Evolutionary conservation across 2,888 invertebrate species (phyloP), one percentile per base, ranked within the genome.

Genomic region (Drosophila tripunctata): DNA sequence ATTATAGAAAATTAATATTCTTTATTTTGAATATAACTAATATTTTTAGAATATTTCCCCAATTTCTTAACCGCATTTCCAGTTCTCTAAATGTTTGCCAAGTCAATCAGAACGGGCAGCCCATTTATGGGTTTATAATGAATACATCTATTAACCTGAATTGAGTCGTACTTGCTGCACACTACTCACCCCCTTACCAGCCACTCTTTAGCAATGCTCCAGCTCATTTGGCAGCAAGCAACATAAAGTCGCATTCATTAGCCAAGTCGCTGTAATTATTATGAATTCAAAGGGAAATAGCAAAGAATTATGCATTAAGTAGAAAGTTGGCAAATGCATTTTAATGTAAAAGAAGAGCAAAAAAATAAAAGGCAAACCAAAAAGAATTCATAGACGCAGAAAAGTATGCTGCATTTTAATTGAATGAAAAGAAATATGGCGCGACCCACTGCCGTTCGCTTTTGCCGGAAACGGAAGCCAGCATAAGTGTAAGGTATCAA

Each of bases 361-460:
- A 14, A 5, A 14, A 5, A 4, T 7, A 30, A 12, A 10, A 14
- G 15, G 2, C 27, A 15, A 17, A 43, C 4, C 3, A 21, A 22
- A 30, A 41, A 35, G 8, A 33, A 27, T 27, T n/a, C 8, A 27
- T 27, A 27, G 10, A 27, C 43, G 40, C 51, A 36, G 30, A 50
- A 62, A 72, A 77, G 68, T 62, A 63, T 65, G 78, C 78, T 71
- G 80, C 72, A 72, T 79, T 82, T 79, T 74, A 82, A 81, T 82
- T 85, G 80, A 74, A 82, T 57, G 61, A n/a, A 31, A 33, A 5
- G 21, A 54, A 73, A 70, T n/a, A n/a, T 64, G 72, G 56, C 58
- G 55, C 63, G 48, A 75, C 44, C 75, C 69, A 71, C 65, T 75
- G 71, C 19, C 22, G 50, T 36, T n/a, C n/a, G n/a, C n/a, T n/a